These are phyloP conservation scores for Galendromus occidentalis DNA, from an alignment of 1,140 invertebrate genomes.

Conservation along the genomic window DNA sequence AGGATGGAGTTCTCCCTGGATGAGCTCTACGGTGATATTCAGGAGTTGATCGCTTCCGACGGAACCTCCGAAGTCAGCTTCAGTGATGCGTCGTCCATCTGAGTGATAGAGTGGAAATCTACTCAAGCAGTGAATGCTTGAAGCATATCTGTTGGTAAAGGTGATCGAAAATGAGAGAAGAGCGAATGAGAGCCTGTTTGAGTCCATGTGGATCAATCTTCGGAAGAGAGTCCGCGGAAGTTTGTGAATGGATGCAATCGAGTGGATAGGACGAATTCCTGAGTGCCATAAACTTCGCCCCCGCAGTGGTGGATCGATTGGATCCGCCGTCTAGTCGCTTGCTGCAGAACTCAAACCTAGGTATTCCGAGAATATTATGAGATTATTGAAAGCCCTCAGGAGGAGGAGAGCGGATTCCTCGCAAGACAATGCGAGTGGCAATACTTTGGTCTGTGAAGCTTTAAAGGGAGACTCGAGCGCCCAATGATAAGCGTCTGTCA, in stretches of 20 bases:
- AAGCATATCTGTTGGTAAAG: background rate
- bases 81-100: background rate
- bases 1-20: background rate
- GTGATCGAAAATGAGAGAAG: background rate
- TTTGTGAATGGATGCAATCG: background rate
- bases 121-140: background rate
- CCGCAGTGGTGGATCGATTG: background rate
- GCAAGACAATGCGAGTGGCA: background rate
- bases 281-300: background rate
- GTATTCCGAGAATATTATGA: background rate
- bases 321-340: conserved; percentile 1
- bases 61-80: background rate
- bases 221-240: background rate
- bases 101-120: background rate
- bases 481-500: no score
- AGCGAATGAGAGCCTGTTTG: background rate
- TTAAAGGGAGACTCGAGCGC: background rate
- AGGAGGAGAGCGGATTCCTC: no score
- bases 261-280: background rate
- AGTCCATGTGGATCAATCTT: background rate
- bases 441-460: conserved; percentile 12
- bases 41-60: conserved; percentile 5
- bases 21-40: background rate
- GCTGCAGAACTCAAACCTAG: background rate
- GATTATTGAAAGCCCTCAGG: no score